These are phyloP conservation scores for Schizotus pectinicornis DNA, from an alignment of 2,888 invertebrate genomes.

Conservation along the genomic window DNA sequence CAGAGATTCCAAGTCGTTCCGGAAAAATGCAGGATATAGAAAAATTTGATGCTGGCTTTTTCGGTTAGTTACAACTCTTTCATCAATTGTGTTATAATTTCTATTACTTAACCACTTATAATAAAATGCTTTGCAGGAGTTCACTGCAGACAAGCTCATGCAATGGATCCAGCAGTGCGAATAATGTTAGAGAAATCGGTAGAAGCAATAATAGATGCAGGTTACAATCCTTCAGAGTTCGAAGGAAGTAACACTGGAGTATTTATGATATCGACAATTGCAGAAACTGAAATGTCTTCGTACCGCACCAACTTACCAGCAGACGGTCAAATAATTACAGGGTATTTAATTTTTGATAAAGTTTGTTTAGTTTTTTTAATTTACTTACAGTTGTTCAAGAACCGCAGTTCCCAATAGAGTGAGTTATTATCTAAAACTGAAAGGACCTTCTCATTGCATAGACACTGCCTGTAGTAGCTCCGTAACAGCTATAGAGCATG, in stretches of 20 bases:
- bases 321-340: no score
- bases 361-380: slow-evolving; percentile 5
- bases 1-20: slow-evolving; percentile 65
- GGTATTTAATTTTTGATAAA: no score
- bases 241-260: slow-evolving; percentile 18
- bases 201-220: slow-evolving; percentile 24
- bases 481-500: slow-evolving; percentile 83
- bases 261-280: neutral
- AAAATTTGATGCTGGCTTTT: slow-evolving; percentile 64
- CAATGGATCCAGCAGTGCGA: slow-evolving; percentile 59
- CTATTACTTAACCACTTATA: no score
- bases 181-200: slow-evolving; percentile 13
- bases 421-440: slow-evolving; percentile 85
- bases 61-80: slow-evolving; percentile 48
- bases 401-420: slow-evolving; percentile 92
- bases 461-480: slow-evolving; percentile 96
- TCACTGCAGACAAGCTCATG: slow-evolving; percentile 70
- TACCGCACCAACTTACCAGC: neutral
- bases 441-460: slow-evolving; percentile 85
- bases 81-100: no score
- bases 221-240: slow-evolving; percentile 7
- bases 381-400: slow-evolving; percentile 61
- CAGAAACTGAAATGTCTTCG: neutral
- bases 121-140: slow-evolving; percentile 54
- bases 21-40: slow-evolving; percentile 67